Evolutionary conservation across 2,797 vertebrate genomes (phyloP), one percentile per base, ranked within the genome.

Genomic region (Coilia nasus): DNA sequence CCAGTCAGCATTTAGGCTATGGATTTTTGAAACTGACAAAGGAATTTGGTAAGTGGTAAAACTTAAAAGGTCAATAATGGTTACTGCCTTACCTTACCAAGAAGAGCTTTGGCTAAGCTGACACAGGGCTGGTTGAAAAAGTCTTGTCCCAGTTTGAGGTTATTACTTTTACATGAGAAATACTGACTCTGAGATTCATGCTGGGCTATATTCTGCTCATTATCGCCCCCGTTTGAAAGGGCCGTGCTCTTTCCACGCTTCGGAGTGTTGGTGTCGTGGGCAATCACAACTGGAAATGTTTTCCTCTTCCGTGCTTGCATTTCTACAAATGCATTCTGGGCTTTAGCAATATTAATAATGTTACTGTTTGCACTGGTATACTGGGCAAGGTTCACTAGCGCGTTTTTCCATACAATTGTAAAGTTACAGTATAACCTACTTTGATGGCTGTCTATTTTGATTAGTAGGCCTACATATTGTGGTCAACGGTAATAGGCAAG

Each of bases 111-210:
- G 3, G 98, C 97, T 92, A 99, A 92, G 88, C 83, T 71, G 85
- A 96, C 82, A 85, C 97, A 98, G 0, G 97, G 93, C 59, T 97
- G 97, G 60, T 94, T 88, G 87, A 98, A 99, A 83, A 98, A 99
- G 0, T 94, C 93, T 5, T 92, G 90, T 23, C 92, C 91, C 47
- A 98, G 92, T 64, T 90, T 95, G 62, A 80, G 41, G 0, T 1
- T 81, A 44, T 86, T 90, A 60, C 60, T 86, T 9, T 93, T 87
- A 7, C 0, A 80, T 0, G 81, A 81, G 90, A 98, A 98, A 56
- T 97, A 97, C 54, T 90, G 91, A 86, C 97, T 95, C 83, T n/a
- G 50, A 21, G n/a, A 62, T 23, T 31, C 3, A n/a, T 44, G 60
- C 12, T 54, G 62, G n/a, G 81, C 17, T 4, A 19, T 25, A 23